These are phyloP conservation scores for Myotis brandtii DNA, from an alignment of 2,113 vertebrate species.

Conservation along the genomic window DNA sequence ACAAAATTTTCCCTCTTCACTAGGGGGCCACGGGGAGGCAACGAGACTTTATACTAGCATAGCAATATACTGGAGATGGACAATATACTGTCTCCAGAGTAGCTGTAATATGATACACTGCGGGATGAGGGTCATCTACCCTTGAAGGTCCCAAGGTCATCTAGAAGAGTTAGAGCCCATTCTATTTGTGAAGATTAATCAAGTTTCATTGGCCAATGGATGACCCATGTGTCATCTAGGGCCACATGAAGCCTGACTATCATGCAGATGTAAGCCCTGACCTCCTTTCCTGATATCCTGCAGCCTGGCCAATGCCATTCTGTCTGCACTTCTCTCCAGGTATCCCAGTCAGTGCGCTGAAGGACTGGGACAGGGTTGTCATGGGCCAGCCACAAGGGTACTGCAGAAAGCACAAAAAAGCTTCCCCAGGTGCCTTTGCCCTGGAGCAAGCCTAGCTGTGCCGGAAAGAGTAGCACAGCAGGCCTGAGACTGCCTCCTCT, in stretches of 20 bases:
- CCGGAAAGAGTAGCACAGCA: too few species aligned
- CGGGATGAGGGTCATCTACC: neutral
- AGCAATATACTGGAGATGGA: neutral
- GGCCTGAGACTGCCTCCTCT: neutral
- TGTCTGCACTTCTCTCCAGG: neutral
- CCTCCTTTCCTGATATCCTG: neutral
- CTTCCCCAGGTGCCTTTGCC: neutral
- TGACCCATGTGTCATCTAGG: neutral
- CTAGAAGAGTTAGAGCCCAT: neutral
- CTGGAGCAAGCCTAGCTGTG: neutral
- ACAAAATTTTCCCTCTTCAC: neutral
- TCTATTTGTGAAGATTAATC: neutral
- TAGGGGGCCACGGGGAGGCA: neutral
- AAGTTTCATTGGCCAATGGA: neutral
- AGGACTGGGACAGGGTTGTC: neutral
- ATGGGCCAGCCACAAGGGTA: neutral
- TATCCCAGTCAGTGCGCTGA: neutral
- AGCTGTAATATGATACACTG: neutral
- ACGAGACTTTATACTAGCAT: neutral
- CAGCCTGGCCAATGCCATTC: neutral
- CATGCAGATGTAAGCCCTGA: neutral
- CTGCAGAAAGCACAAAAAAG: neutral
- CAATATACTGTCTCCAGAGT: neutral
- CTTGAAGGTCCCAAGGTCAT: neutral
- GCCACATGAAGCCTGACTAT: neutral